A percentile compares a stretch with the other conserved stretches of the same genome.
Evolutionary conservation across 53 echinoderm and acorn worm genomes (phyloP).

Genomic region (Arbacia lixula): DNA sequence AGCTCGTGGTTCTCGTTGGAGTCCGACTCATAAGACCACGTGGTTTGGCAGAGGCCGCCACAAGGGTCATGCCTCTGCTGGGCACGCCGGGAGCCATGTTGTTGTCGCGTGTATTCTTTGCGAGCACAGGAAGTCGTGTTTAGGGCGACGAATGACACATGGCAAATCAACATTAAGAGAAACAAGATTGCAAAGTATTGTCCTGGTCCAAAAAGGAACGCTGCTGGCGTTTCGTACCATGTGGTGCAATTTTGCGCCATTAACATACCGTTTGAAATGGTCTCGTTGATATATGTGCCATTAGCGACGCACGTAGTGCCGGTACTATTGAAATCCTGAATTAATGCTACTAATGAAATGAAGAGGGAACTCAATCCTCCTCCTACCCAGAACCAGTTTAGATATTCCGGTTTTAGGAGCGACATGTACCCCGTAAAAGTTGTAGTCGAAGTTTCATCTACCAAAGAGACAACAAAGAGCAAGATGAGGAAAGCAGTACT

Average conservation of each 20-base stretch:
- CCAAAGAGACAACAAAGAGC: conserved; percentile 63
- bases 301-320: conserved; percentile 36
- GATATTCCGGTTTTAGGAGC: conserved; percentile 65
- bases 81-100: neutral
- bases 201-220: conserved; percentile 64
- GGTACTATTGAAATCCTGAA: conserved; percentile 52
- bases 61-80: neutral
- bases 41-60: neutral
- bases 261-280: conserved; percentile 8
- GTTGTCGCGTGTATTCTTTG: conserved; percentile 61
- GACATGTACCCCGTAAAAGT: conserved; percentile 83
- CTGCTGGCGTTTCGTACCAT: conserved; percentile 45
- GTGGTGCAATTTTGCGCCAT: conserved; percentile 57
- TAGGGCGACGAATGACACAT: conserved; percentile 63
- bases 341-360: conserved; percentile 74
- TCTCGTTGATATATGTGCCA: conserved; percentile 59
- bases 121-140: conserved; percentile 72
- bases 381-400: conserved; percentile 89
- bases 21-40: neutral
- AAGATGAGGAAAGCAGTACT: conserved; percentile 77
- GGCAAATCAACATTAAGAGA: conserved; percentile 71
- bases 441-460: conserved; percentile 76
- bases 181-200: conserved; percentile 78
- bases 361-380: conserved; percentile 80
- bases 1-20: neutral